Conservation (phyloP, 1,140 invertebrate species). For the Diachasma alloeum region DNA sequence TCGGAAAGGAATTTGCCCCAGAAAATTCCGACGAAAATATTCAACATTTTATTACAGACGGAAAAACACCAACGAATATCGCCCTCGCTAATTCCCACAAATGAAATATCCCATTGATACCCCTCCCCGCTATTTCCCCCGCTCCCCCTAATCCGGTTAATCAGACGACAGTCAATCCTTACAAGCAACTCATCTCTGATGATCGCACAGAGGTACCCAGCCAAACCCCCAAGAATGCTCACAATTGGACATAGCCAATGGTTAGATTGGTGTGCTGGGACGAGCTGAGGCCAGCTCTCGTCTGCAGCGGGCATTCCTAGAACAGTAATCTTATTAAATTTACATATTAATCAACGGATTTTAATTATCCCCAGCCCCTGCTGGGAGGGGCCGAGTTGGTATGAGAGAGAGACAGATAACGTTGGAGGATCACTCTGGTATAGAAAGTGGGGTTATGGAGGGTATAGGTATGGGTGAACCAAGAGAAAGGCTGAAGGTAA, state of each 20-base stretch:
- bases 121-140: neutral
- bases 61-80: too few relatives aligned
- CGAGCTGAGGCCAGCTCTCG: constrained; percentile 38
- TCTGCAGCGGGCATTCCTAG: constrained; percentile 68
- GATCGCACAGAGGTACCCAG: neutral
- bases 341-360: constrained; percentile 98
- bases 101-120: neutral
- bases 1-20: too few relatives aligned
- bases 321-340: constrained; percentile 95
- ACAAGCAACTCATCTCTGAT: neutral
- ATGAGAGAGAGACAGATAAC: constrained; percentile 23
- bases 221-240: constrained; percentile 19
- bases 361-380: constrained; percentile 83
- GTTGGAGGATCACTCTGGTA: constrained; percentile 12
- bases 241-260: constrained; percentile 29
- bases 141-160: neutral
- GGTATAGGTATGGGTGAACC: constrained; percentile 10
- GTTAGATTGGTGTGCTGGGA: neutral
- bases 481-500: constrained; percentile 29
- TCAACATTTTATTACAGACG: too few relatives aligned
- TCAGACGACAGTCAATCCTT: neutral
- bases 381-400: constrained; percentile 21
- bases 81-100: too few relatives aligned
- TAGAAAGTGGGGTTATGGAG: constrained; percentile 33
- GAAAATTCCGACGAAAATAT: too few relatives aligned